phyloP scores from a whole-genome alignment of 2,113 vertebrate genomes.

The Neodontobutis hainanensis region DNA sequence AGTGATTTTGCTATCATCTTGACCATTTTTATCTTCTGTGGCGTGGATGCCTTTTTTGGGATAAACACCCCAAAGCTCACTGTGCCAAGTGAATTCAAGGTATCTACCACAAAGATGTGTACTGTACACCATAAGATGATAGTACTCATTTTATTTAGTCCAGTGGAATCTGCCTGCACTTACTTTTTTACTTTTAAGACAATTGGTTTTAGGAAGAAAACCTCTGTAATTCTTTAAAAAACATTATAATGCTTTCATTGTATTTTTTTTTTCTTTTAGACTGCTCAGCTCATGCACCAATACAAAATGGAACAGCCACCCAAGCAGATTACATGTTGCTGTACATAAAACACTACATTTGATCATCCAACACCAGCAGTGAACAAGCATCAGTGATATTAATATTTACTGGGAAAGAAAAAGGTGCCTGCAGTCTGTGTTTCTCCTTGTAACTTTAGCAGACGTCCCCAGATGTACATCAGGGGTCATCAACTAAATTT shows the following conservation, averaged over 20 bases:
- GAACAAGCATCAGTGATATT: no score
- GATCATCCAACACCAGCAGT: no score
- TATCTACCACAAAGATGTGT: constrained; percentile 47
- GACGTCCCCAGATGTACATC: no score
- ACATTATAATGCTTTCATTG: constrained; percentile 50
- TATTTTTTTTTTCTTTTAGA: constrained; percentile 24
- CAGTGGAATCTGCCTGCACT: not conserved
- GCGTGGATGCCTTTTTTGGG: constrained; percentile 92
- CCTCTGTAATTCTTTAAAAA: constrained; percentile 41
- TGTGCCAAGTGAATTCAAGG: constrained; percentile 99
- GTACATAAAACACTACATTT: no score
- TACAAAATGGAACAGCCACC: no score
- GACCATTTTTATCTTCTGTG: constrained; percentile 94
- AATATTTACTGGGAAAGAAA: no score
- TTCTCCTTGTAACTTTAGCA: no score
- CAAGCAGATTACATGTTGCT: no score
- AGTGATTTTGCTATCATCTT: constrained; percentile 98
- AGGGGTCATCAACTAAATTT: no score
- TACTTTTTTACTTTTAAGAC: not conserved
- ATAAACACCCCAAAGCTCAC: constrained; percentile 96
- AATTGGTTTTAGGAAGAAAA: constrained; percentile 32
- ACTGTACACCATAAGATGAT: not conserved
- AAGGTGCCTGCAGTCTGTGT: no score
- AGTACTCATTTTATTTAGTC: not conserved
- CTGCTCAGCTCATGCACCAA: constrained; percentile 21